Evolutionary conservation across 2,797 vertebrate genomes (phyloP).

Genomic region (Phrynocephalus guinanensis): DNA sequence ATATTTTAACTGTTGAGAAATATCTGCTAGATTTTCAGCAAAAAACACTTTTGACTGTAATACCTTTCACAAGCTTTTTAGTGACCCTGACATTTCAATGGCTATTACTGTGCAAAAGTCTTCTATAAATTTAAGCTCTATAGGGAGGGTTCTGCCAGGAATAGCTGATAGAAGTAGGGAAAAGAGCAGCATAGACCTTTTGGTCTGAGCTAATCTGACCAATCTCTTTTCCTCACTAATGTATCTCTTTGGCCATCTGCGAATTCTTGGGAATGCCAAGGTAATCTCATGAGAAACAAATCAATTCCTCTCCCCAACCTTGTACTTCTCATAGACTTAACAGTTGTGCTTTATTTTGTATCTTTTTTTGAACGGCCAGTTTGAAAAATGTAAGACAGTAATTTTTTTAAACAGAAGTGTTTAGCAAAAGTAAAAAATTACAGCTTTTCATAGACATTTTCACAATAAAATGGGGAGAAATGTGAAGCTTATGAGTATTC

Average conservation of each 20-base stretch:
- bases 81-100: slow-evolving; percentile 42
- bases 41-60: not conserved
- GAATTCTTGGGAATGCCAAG: not conserved
- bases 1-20: not conserved
- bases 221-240: slow-evolving; percentile 7
- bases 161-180: slow-evolving; percentile 26
- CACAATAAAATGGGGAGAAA: not conserved
- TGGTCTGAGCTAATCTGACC: slow-evolving; percentile 22
- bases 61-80: not conserved
- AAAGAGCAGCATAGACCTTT: not conserved
- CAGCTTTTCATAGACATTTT: not conserved
- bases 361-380: not conserved
- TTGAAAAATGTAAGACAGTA: not conserved
- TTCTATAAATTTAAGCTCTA: not conserved
- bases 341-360: not conserved
- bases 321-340: not conserved
- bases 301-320: rapidly evolving
- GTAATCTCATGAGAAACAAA: not conserved
- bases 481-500: no score
- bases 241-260: slow-evolving; percentile 34
- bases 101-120: not conserved
- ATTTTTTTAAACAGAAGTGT: not conserved
- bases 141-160: not conserved
- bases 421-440: not conserved
- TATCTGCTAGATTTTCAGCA: slow-evolving; percentile 24